A percentile compares a stretch with the other conserved stretches of the same genome.
phyloP scores from a whole-genome alignment of 2,888 invertebrate genomes.

The Selenia dentaria region DNA sequence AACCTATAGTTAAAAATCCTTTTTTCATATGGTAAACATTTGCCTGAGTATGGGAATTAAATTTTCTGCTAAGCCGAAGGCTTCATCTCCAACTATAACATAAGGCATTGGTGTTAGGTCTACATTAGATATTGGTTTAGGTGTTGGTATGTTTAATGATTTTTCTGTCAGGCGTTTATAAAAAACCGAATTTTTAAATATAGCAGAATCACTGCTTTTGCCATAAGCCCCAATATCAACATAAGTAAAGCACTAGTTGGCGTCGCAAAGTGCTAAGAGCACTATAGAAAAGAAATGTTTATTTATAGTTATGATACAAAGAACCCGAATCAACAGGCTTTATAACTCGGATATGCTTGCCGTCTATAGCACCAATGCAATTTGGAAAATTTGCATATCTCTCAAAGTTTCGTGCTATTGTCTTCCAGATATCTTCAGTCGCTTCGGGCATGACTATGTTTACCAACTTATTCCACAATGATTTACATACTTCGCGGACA shows the following conservation, averaged over 20 bases:
- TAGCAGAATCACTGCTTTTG: too few relatives aligned
- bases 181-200: too few relatives aligned
- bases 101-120: slow-evolving; percentile 26
- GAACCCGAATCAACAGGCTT: slow-evolving; percentile 40
- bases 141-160: slow-evolving; percentile 34
- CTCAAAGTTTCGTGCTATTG: slow-evolving; percentile 37
- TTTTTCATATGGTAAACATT: slow-evolving; percentile 36
- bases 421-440: slow-evolving; percentile 35
- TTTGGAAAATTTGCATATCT: slow-evolving; percentile 39
- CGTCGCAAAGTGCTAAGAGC: slow-evolving; percentile 39
- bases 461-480: too few relatives aligned
- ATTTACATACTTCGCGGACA: slow-evolving; percentile 20
- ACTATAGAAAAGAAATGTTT: slow-evolving; percentile 44
- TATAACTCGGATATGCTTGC: slow-evolving; percentile 32
- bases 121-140: slow-evolving; percentile 32
- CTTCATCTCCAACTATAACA: slow-evolving; percentile 43
- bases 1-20: too few relatives aligned
- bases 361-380: slow-evolving; percentile 38
- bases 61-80: slow-evolving; percentile 38
- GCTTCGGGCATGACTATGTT: slow-evolving; percentile 14
- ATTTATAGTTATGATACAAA: slow-evolving; percentile 35
- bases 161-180: too few relatives aligned
- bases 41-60: slow-evolving; percentile 39
- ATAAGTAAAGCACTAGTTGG: slow-evolving; percentile 39
- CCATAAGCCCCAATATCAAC: slow-evolving; percentile 38